A percentile compares a stretch with the other conserved stretches of the same genome.
Conservation (phyloP, 2,113 vertebrate genomes). For the Heterotis niloticus region DNA sequence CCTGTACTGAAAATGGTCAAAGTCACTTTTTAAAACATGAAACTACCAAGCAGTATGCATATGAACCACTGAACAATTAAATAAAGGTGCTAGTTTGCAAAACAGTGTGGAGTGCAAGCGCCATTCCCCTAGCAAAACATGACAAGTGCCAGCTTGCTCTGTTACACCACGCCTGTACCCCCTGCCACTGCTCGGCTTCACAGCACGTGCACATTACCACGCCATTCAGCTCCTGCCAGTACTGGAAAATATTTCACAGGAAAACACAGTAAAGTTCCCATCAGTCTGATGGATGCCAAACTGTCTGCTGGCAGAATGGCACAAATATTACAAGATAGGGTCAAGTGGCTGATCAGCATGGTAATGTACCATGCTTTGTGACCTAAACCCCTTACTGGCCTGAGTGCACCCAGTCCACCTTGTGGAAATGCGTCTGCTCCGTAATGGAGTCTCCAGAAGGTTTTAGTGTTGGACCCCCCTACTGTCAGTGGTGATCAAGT, state of each 20-base stretch:
- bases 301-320: not conserved
- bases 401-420: not conserved
- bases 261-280: too few relatives aligned
- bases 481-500: too few relatives aligned
- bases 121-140: not conserved
- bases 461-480: too few relatives aligned
- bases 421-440: not conserved
- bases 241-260: not conserved
- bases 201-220: not conserved
- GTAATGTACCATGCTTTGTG: too few relatives aligned
- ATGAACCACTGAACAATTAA: too few relatives aligned
- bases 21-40: too few relatives aligned
- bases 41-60: too few relatives aligned
- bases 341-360: not conserved
- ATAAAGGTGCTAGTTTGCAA: too few relatives aligned
- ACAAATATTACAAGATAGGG: not conserved
- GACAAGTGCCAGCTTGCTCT: not conserved
- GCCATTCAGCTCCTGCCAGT: not conserved
- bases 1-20: too few relatives aligned
- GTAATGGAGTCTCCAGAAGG: not conserved
- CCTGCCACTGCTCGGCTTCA: not conserved
- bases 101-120: too few relatives aligned
- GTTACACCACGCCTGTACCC: not conserved
- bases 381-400: not conserved
- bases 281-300: not conserved